phyloP scores from a whole-genome alignment of 2,797 vertebrate genomes.

The Acipenser ruthenus region DNA sequence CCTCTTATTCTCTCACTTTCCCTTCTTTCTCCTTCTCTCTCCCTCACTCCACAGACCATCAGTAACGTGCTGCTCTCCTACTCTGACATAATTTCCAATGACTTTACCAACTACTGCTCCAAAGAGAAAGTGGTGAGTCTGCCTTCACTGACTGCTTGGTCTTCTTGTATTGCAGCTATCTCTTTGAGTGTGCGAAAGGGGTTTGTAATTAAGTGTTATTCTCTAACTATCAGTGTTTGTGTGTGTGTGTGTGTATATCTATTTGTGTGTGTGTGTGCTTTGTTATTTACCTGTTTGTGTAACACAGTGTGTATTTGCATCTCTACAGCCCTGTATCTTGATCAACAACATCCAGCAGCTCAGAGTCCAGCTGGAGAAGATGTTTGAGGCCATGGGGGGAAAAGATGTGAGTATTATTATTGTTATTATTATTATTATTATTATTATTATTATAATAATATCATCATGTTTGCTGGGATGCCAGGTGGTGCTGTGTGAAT shows the following conservation, averaged over 20 bases:
- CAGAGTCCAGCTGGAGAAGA: conserved; percentile 92
- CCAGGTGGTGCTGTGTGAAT: background rate
- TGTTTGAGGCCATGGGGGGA: conserved; percentile 98
- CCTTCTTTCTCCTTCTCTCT: conserved; percentile 9
- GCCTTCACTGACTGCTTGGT: background rate
- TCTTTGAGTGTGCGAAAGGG: background rate
- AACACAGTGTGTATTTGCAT: conserved; percentile 7
- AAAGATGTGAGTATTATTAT: conserved; percentile 71
- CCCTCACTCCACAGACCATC: conserved; percentile 71
- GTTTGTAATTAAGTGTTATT: background rate
- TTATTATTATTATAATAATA: conserved; percentile 1
- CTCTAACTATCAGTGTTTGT: background rate
- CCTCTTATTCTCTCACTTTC: conserved; percentile 1
- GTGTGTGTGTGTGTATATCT: background rate
- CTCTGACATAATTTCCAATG: conserved; percentile 87
- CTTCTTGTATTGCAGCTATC: background rate
- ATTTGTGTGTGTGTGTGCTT: background rate
- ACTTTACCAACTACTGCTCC: conserved; percentile 85
- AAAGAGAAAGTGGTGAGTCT: conserved; percentile 88
- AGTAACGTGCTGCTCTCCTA: conserved; percentile 95
- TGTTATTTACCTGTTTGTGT: background rate
- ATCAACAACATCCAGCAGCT: conserved; percentile 98
- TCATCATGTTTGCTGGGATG: background rate
- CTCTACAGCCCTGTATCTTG: conserved; percentile 82
- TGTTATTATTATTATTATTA: conserved; percentile 1